Percentiles rank a stretch among this genome's conserved stretches.
Evolutionary conservation across 64 coral and sea anemone genomes (phyloP).

Genomic region (Montipora cactus): DNA sequence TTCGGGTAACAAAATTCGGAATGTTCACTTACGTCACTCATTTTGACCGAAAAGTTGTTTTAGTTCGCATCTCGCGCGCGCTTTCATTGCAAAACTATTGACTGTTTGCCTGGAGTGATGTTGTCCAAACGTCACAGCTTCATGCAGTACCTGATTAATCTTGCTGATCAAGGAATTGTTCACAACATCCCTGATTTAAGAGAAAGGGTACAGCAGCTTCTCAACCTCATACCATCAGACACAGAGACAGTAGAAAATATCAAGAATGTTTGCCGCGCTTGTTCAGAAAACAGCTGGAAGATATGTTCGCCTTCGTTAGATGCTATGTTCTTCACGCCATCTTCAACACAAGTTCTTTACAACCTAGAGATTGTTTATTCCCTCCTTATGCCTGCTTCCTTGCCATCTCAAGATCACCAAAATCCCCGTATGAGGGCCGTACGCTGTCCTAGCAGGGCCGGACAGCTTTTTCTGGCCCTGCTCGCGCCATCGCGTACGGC

Average conservation of each 20-base stretch:
- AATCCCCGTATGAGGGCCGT: background rate
- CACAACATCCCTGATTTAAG: constrained; percentile 87
- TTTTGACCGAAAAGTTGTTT: too few species aligned
- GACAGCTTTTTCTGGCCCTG: too few species aligned
- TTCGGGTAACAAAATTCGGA: too few species aligned
- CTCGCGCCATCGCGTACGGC: too few species aligned
- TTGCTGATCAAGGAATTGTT: constrained; percentile 89
- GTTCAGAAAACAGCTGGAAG: constrained; percentile 73
- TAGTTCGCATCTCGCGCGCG: too few species aligned
- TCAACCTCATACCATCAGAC: constrained; percentile 97
- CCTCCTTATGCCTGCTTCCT: constrained; percentile 64
- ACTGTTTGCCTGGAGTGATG: too few species aligned
- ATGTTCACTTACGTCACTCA: too few species aligned
- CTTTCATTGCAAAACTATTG: too few species aligned
- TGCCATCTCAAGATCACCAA: constrained; percentile 56
- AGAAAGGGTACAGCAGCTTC: constrained; percentile 90
- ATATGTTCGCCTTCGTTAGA: constrained; percentile 58
- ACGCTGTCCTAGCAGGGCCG: too few species aligned
- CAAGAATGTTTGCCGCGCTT: constrained; percentile 74
- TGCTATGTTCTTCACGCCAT: constrained; percentile 80
- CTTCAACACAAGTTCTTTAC: constrained; percentile 89
- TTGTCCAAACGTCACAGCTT: constrained; percentile 90
- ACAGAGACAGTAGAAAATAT: constrained; percentile 87
- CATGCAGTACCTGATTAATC: constrained; percentile 82
- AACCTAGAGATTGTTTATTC: constrained; percentile 89